Evolutionary conservation across 2,113 vertebrate species (phyloP), one percentile per base, ranked within the genome.

Genomic region (Callithrix jacchus): DNA sequence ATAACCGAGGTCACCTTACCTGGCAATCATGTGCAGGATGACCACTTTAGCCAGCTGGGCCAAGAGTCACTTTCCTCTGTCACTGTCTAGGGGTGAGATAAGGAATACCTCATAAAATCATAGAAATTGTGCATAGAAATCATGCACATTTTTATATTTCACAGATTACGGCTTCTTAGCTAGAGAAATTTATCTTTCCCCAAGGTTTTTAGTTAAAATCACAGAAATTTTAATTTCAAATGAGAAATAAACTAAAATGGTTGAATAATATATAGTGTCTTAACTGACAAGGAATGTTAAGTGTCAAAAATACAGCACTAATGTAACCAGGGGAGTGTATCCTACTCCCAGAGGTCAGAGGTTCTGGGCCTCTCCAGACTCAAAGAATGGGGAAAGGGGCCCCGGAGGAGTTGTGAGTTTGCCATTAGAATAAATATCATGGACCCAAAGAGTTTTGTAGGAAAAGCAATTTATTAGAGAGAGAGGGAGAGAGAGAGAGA

Each of bases 201-300:
- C 13, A 83, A 88, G n/a, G 11, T 80, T 70, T 83, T 93, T 82
- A 66, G 47, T 58, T 92, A 76, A 84, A 91, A 66, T 85, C 1
- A 74, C 49, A 25, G 45, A 4, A 25, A 64, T 77, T 94, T 92
- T 68, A 74, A 82, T 97, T 89, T 86, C 47, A 97, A 92, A 89
- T 92, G 17, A 94, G 32, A 68, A 91, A 64, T 80, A n/a, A 37
- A 52, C 35, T 16, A 71, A 49, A 12, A 79, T 35, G 27, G 8
- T 14, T 52, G 12, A 77, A 91, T 86, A 77, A 49, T 6, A 54
- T 35, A 20, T 68, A 76, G 10, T 64, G 80, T 79, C 25, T 82
- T 88, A 91, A 82, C 45, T 73, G n/a, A 89, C 73, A 32, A 66
- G 17, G 18, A 68, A n/a, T 73, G 58, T 95, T 45, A 84, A 90